These are phyloP conservation scores for Macrosoma leucophasiata DNA, from an alignment of 2,888 invertebrate genomes.

Conservation along the genomic window DNA sequence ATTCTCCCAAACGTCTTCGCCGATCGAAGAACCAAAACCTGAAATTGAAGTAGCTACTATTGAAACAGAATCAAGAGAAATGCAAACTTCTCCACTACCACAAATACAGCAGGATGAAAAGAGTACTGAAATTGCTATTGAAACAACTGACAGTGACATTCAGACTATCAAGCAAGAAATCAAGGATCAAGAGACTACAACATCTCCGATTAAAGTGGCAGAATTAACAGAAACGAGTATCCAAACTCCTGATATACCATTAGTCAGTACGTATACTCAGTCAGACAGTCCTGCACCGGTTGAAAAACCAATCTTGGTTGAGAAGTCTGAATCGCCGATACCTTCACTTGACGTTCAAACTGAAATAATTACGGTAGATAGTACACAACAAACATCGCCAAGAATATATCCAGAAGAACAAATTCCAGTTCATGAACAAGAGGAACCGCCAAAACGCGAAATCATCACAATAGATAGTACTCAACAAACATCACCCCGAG, in stretches of 20 bases:
- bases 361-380: constrained; percentile 30
- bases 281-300: constrained; percentile 47
- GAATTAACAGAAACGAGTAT: constrained; percentile 49
- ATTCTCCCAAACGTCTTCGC: constrained; percentile 67
- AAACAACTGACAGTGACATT: constrained; percentile 57
- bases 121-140: constrained; percentile 50
- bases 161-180: constrained; percentile 51
- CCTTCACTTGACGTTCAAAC: constrained; percentile 31
- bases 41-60: constrained; percentile 32
- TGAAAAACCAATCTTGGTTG: constrained; percentile 49
- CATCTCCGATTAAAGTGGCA: constrained; percentile 47
- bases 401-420: constrained; percentile 55
- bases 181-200: constrained; percentile 55
- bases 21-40: constrained; percentile 23
- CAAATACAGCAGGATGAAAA: constrained; percentile 49
- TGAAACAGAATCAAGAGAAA: constrained; percentile 55
- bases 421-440: too few species aligned
- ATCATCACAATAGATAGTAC: constrained; percentile 34
- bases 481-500: constrained; percentile 43
- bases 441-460: too few species aligned
- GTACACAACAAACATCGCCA: constrained; percentile 43
- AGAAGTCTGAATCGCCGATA: constrained; percentile 62
- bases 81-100: constrained; percentile 73
- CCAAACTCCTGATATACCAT: constrained; percentile 54
- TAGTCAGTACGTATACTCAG: constrained; percentile 59